Evolutionary conservation across 2,113 vertebrate species (phyloP), one percentile per base, ranked within the genome.

Genomic region (Boulengerochromis microlepis): DNA sequence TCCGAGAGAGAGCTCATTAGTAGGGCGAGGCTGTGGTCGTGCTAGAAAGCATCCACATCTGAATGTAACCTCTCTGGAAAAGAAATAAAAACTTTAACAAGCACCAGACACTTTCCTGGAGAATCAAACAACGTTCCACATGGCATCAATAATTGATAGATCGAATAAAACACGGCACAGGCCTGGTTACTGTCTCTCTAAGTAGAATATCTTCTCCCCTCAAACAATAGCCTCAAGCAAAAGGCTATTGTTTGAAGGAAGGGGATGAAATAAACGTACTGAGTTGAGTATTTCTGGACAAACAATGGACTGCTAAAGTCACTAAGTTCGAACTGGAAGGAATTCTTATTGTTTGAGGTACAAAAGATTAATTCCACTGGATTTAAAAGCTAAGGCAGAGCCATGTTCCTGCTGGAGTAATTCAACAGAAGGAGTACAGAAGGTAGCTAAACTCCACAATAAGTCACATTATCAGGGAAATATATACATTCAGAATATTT

Each of bases 41-140:
- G 9, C 12, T n/a, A 81, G 52, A 81, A 59, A 52, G 10, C 31
- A 26, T 18, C 59, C 81, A 26, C 12, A 5, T 35, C 35, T 47
- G 52, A 83, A 13, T 7, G 31, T 57, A 56, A 56, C 52, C 18
- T 45, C 82, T 87, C 40, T 66, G 52, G 59, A 15, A 83, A 69
- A 85, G 19, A 88, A 74, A 87, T 78, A 56, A 84, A 80, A 57
- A 33, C 10, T 89, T 82, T 88, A 78, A 90, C 86, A 80, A 89
- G 82, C 15, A 7, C 22, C 82, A 91, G 84, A 61, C 33, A 18
- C 40, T 81, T 86, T 80, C 87, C 69, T 82, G 83, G 35, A 84
- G 83, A 76, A 83, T 66, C 38, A 50, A 84, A 47, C 40, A 66
- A 42, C 4, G 80, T 85, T 83, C 82, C 57, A 45, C 80, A 53